phyloP scores from a whole-genome alignment of 2,888 invertebrate species.

The Drosophila kokeensis region DNA sequence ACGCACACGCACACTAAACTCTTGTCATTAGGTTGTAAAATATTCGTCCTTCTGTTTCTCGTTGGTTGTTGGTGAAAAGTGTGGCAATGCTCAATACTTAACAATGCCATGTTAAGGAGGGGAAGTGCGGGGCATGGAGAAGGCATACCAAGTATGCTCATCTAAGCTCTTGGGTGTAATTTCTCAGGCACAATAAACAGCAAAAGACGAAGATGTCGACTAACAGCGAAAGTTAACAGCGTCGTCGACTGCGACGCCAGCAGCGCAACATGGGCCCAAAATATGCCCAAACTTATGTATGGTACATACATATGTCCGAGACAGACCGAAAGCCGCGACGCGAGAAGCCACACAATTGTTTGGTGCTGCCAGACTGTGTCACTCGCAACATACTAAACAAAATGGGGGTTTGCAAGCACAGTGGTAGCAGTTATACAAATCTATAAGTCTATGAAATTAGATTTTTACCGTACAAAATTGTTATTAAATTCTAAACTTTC shows the following conservation, averaged over 20 bases:
- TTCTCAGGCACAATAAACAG: slow-evolving; percentile 44
- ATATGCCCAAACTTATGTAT: slow-evolving; percentile 15
- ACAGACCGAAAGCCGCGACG: slow-evolving; percentile 24
- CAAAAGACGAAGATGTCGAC: slow-evolving; percentile 31
- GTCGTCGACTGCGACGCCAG: slow-evolving; percentile 27
- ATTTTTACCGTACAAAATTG: not conserved
- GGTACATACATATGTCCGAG: slow-evolving; percentile 17
- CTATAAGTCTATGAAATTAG: not conserved
- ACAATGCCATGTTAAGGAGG: slow-evolving; percentile 17
- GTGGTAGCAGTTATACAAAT: slow-evolving; percentile 25
- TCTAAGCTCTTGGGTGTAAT: slow-evolving; percentile 70
- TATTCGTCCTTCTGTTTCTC: slow-evolving; percentile 18
- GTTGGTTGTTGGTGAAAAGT: slow-evolving; percentile 48
- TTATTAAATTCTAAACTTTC: not conserved
- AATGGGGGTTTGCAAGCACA: slow-evolving; percentile 25
- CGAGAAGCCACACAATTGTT: slow-evolving; percentile 35
- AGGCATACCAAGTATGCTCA: slow-evolving; percentile 38
- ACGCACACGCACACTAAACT: slow-evolving; percentile 49
- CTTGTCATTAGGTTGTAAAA: slow-evolving; percentile 72
- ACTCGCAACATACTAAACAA: slow-evolving; percentile 37
- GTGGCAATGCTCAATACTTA: slow-evolving; percentile 58
- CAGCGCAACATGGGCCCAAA: slow-evolving; percentile 32
- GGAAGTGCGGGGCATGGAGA: not conserved
- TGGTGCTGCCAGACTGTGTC: slow-evolving; percentile 77
- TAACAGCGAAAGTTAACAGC: slow-evolving; percentile 64